phyloP scores from a whole-genome alignment of 2,113 vertebrate genomes.

The Coptodon rendalli region DNA sequence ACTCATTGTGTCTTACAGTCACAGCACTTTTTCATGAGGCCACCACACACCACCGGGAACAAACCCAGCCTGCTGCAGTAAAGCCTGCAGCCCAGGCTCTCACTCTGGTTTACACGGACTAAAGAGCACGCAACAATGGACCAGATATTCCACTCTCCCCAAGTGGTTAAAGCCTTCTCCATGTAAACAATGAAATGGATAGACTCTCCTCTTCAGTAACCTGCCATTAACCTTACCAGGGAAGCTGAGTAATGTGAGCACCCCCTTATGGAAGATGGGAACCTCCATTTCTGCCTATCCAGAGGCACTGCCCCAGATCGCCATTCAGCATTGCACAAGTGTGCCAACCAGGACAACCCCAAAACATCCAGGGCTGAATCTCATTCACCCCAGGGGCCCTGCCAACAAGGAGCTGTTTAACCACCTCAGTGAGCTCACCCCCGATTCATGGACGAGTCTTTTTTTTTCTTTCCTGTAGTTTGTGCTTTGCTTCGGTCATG shows the following conservation, averaged over 20 bases:
- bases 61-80: neutral
- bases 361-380: neutral
- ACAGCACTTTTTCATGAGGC: neutral
- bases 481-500: neutral
- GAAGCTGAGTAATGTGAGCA: neutral
- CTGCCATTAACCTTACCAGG: neutral
- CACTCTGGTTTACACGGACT: neutral
- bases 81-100: neutral
- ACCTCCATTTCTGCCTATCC: neutral
- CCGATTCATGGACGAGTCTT: neutral
- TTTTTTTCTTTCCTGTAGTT: neutral
- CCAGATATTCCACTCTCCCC: neutral
- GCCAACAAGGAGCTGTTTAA: neutral
- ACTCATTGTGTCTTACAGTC: neutral
- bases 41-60: neutral
- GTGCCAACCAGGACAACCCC: neutral
- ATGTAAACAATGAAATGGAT: neutral
- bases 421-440: neutral
- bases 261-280: neutral
- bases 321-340: neutral
- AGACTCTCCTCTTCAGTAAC: neutral
- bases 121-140: neutral
- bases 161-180: neutral
- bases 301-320: neutral
- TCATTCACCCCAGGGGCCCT: neutral